These are phyloP conservation scores for Mohoua ochrocephala DNA, from an alignment of 2,113 vertebrate genomes.

Conservation along the genomic window DNA sequence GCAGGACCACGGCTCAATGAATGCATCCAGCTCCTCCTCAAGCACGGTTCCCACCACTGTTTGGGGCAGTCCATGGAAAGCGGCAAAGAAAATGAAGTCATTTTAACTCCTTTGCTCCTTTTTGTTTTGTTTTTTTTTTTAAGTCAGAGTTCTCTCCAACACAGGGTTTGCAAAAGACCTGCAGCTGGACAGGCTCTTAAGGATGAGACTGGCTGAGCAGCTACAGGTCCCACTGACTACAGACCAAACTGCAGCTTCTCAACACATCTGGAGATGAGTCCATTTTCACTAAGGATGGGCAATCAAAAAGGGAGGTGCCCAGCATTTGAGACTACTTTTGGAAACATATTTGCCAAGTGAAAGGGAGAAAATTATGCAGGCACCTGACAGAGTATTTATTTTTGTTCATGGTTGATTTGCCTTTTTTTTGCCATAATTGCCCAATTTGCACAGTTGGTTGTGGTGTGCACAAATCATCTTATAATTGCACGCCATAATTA, in stretches of 20 bases:
- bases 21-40: not conserved
- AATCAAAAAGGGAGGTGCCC: constrained; percentile 25
- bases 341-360: constrained; percentile 41
- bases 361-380: constrained; percentile 38
- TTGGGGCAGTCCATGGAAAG: not conserved
- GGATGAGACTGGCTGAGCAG: not conserved
- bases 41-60: not conserved
- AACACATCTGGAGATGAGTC: constrained; percentile 14
- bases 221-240: not conserved
- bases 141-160: not conserved
- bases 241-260: not conserved
- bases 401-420: constrained; percentile 37
- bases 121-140: not conserved
- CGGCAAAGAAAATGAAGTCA: not conserved
- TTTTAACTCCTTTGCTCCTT: constrained; percentile 49
- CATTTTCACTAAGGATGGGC: not conserved
- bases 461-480: constrained; percentile 50
- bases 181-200: not conserved
- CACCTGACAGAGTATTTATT: constrained; percentile 56
- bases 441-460: constrained; percentile 51
- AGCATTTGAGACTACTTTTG: constrained; percentile 27
- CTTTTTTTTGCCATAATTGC: constrained; percentile 18
- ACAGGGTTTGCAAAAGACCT: not conserved
- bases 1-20: not conserved
- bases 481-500: constrained; percentile 52